Conservation (phyloP, 2,113 vertebrate genomes). For the Calonectris borealis region DNA sequence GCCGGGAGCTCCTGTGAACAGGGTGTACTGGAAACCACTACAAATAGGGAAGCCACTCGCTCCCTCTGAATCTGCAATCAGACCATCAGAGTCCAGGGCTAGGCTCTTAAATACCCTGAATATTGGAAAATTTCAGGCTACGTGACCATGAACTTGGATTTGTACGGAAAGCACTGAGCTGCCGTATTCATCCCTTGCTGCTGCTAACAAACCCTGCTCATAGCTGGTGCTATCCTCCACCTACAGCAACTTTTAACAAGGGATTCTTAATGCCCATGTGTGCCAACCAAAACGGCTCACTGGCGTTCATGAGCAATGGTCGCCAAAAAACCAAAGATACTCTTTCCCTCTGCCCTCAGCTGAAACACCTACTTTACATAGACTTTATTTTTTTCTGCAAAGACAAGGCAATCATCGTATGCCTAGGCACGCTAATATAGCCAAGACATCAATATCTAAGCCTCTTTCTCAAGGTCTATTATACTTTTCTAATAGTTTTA, state of each 20-base stretch:
- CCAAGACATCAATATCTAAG: slow-evolving; percentile 12
- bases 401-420: neutral
- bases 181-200: neutral
- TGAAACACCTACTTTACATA: neutral
- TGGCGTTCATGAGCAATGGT: fast-evolving
- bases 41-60: neutral
- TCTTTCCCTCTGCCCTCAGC: neutral
- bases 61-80: neutral
- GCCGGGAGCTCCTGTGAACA: neutral
- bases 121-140: neutral
- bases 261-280: neutral
- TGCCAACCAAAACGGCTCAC: neutral
- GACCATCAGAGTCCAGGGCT: neutral
- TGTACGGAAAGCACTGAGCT: neutral
- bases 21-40: neutral
- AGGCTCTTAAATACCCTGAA: neutral
- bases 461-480: slow-evolving; percentile 70
- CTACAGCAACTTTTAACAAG: neutral
- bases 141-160: neutral
- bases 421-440: neutral
- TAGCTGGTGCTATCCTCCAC: neutral
- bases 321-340: fast-evolving
- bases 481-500: slow-evolving; percentile 72
- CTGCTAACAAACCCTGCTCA: neutral
- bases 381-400: neutral